Percentiles rank a stretch among this genome's conserved stretches.
Conservation (phyloP, 1,140 invertebrate species). For the Luehdorfia chinensis region DNA sequence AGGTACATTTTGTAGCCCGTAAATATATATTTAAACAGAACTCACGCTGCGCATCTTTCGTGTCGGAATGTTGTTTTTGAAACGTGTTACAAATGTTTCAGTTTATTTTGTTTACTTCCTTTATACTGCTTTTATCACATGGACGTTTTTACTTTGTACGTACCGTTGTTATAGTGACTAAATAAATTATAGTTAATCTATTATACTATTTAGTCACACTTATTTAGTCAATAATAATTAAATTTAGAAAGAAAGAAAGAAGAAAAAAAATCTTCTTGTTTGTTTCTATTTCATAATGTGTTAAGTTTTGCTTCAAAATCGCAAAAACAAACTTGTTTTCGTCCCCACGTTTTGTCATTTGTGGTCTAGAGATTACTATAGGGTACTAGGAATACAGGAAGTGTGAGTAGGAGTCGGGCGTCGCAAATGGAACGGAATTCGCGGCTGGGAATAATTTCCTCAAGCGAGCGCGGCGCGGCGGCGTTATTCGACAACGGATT, state of each 20-base stretch:
- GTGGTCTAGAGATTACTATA: slow-evolving; percentile 19
- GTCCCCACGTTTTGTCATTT: no score
- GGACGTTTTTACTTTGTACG: background rate
- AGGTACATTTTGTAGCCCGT: slow-evolving; percentile 14
- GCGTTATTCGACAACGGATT: slow-evolving; percentile 45
- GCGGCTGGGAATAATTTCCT: slow-evolving; percentile 52
- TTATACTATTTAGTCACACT: no score
- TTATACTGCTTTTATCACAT: slow-evolving; percentile 1
- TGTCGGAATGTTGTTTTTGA: slow-evolving; percentile 18
- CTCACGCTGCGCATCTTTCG: slow-evolving; percentile 16
- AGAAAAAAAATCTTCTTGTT: background rate
- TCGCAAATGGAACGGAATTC: slow-evolving; percentile 59
- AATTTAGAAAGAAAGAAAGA: background rate
- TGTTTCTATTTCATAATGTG: slow-evolving; percentile 8
- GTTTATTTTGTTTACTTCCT: slow-evolving; percentile 13
- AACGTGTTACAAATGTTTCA: slow-evolving; percentile 15
- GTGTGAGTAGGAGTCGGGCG: slow-evolving; percentile 21
- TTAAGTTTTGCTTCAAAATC: no score
- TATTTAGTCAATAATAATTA: no score
- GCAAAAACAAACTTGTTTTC: no score
- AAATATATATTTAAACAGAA: slow-evolving; percentile 19
- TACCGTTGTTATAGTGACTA: no score
- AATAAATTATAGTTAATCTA: no score
- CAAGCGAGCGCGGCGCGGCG: slow-evolving; percentile 30
- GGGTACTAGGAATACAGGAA: slow-evolving; percentile 38